Evolutionary conservation across 2,888 invertebrate species (phyloP), one percentile per base, ranked within the genome.

Genomic region (Netelia virgata): DNA sequence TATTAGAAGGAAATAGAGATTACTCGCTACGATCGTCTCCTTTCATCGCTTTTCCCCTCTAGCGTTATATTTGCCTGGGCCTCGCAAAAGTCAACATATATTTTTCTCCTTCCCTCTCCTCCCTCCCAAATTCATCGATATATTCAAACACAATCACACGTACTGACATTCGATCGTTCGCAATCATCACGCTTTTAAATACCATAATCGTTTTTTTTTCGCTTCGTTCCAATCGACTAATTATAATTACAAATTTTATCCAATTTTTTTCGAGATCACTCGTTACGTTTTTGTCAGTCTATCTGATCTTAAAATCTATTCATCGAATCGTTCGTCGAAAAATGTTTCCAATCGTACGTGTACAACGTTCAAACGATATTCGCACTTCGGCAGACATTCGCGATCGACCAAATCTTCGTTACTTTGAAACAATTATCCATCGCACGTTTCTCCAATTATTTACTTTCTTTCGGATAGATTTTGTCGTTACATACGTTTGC

Each of bases 281-380:
- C 88, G 88, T 92, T 90, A 89, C 90, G 88, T 90, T 90, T 81
- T 80, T 82, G 86, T 91, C 90, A 91, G 90, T 92, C 90, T 91
- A 91, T 90, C 89, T 88, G 89, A 89, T 89, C 88, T 88, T 88
- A 87, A 89, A 91, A 84, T 87, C 87, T 89, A 89, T 86, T 5
- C 53, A n/a, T 9, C 41, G 16, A 18, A 10, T 41, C 18, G 10
- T 28, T 36, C 16, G 18, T 2, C 16, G 28, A 3, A 0, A 23
- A 28, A 6, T 41, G n/a, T 70, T 41, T 70, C 41, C 14, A 43
- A 36, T 43, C 41, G 14, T n/a, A 43, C 20, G 69, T 87, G 86
- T 83, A 85, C 88, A 86, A 88, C 85, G 85, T 86, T 88, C 77
- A 85, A 47, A 14, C 47, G 47, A 47, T 10, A 47, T 47, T 47